Percentiles rank a stretch among this genome's conserved stretches.
phyloP scores from a whole-genome alignment of 2,113 vertebrate genomes.

The pig (Sus scrofa) region T2T-Sscrofa CM000826.6:111700001-111700500 shows the following conservation, averaged over 20 bases:
- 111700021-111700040: neutral
- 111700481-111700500: no score
- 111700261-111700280: neutral
- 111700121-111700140: neutral
- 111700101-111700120: neutral
- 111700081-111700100: neutral
- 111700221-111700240: neutral
- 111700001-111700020: neutral
- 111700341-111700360: neutral
- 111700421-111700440: constrained; percentile 29
- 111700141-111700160: constrained; percentile 34
- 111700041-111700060: neutral
- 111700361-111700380: neutral
- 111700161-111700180: neutral
- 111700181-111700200: neutral
- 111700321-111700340: neutral
- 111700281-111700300: constrained; percentile 12
- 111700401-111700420: neutral
- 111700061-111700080: constrained; percentile 33
- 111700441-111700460: neutral
- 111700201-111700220: neutral
- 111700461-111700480: neutral
- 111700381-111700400: neutral
- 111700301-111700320: neutral
- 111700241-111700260: neutral